These are phyloP conservation scores for Tadarida brasiliensis DNA, from an alignment of 2,797 vertebrate species.

Conservation along the genomic window DNA sequence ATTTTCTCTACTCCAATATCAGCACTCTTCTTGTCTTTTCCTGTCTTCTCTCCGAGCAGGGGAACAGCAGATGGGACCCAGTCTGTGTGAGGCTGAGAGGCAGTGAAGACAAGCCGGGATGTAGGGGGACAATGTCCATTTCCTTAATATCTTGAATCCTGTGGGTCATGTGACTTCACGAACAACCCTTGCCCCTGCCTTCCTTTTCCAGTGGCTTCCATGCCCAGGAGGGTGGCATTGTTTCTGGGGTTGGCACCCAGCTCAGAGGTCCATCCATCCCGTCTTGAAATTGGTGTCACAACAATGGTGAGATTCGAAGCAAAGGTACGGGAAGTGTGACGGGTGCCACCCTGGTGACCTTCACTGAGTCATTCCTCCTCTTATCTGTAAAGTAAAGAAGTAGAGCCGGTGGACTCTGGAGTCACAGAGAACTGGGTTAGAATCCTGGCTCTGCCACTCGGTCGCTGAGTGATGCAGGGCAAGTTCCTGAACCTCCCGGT, in stretches of 20 bases:
- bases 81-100: fast-evolving
- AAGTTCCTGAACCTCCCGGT: not conserved
- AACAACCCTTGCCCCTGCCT: not conserved
- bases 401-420: not conserved
- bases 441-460: not conserved
- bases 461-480: not conserved
- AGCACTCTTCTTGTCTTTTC: not conserved
- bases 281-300: not conserved
- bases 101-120: not conserved
- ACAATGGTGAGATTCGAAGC: not conserved
- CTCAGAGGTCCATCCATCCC: not conserved
- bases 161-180: no score
- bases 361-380: not conserved
- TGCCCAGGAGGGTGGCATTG: no score
- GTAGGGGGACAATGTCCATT: no score
- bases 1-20: constrained; percentile 29
- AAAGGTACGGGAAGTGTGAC: fast-evolving
- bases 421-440: not conserved
- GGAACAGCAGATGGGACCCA: fast-evolving
- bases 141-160: not conserved
- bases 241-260: not conserved
- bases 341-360: not conserved
- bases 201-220: not conserved
- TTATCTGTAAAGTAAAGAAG: not conserved
- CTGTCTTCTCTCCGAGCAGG: not conserved